A percentile compares a stretch with the other conserved stretches of the same genome.
These are phyloP conservation scores for Halcyon badia DNA, from an alignment of 2,797 vertebrate genomes.

Conservation along the genomic window DNA sequence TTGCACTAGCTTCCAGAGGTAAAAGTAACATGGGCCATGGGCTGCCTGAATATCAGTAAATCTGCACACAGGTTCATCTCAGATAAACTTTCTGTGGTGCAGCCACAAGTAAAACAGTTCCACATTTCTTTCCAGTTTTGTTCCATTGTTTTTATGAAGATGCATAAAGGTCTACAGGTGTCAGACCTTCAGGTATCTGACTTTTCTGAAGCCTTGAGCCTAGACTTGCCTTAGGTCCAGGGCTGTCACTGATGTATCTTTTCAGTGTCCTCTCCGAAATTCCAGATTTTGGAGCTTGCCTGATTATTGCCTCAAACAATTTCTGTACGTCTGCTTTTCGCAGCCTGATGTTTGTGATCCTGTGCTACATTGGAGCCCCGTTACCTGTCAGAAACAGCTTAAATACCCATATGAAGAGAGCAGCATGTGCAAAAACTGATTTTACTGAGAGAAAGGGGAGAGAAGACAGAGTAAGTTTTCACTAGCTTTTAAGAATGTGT, in stretches of 20 bases:
- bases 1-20: background rate
- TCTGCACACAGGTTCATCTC: background rate
- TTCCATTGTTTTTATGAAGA: background rate
- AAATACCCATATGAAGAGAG: background rate
- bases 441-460: background rate
- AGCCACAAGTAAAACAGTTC: background rate
- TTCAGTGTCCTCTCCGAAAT: constrained; percentile 9
- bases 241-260: background rate
- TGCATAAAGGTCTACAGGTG: background rate
- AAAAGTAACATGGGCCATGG: background rate
- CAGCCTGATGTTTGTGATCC: background rate
- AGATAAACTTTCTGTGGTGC: background rate
- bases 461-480: background rate
- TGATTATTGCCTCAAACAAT: background rate
- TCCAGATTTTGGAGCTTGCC: background rate
- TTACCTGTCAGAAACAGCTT: background rate
- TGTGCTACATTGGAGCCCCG: background rate
- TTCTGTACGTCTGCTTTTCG: constrained; percentile 37
- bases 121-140: background rate
- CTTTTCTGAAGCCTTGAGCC: background rate
- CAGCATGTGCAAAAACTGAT: background rate
- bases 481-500: background rate
- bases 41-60: background rate
- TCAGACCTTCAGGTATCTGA: background rate
- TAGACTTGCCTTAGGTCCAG: background rate